These are phyloP conservation scores for Dendropsophus ebraccatus DNA, from an alignment of 2,113 vertebrate genomes.

Conservation along the genomic window DNA sequence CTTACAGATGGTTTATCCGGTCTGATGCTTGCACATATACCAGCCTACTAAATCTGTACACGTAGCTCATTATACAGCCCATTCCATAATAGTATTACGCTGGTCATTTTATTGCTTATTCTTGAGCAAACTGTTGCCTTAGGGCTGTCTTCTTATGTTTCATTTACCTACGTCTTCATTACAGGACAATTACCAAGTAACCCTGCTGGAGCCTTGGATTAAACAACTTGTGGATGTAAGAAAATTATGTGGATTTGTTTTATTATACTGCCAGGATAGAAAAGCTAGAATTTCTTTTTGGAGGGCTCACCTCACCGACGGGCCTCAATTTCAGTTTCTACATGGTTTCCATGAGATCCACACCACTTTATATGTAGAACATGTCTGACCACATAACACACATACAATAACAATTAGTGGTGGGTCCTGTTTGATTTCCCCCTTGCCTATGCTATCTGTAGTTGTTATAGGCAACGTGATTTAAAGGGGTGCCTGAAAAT, in stretches of 20 bases:
- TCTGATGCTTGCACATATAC: neutral
- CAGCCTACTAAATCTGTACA: neutral
- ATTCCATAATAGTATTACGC: neutral
- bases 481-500: no score
- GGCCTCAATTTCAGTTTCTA: no score
- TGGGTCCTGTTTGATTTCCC: no score
- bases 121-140: neutral
- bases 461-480: no score
- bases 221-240: neutral
- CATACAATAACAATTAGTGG: no score
- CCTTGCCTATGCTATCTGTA: no score
- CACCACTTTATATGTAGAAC: no score
- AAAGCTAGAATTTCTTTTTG: no score
- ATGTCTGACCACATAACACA: no score
- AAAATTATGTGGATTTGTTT: neutral
- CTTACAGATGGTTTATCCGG: neutral
- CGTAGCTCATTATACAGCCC: neutral
- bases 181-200: constrained; percentile 4
- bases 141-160: neutral
- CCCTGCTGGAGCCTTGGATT: neutral
- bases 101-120: neutral
- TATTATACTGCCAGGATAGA: neutral
- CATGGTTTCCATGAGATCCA: no score
- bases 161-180: constrained; percentile 12
- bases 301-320: no score